Evolutionary conservation across 2,888 invertebrate genomes (phyloP).

Genomic region (Hydriomena furcata): DNA sequence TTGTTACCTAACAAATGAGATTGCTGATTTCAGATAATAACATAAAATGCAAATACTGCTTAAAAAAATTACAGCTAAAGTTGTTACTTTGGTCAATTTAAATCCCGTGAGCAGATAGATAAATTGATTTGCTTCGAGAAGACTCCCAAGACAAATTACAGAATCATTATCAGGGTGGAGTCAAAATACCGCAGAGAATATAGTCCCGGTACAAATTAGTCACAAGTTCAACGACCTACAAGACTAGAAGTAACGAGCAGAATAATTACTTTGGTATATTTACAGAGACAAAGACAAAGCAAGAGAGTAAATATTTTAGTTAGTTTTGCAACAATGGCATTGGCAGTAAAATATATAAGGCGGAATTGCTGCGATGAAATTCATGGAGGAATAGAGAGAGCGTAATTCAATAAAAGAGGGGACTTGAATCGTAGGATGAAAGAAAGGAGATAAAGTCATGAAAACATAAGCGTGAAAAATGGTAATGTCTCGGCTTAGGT

Average conservation of each 20-base stretch:
- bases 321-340: neutral
- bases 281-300: conserved; percentile 6
- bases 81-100: too few species aligned
- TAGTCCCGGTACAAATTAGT: conserved; percentile 9
- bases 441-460: neutral
- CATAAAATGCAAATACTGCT: too few species aligned
- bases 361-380: too few species aligned
- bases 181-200: conserved; percentile 4
- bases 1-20: too few species aligned
- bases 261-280: conserved; percentile 13
- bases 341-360: neutral
- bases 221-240: conserved; percentile 17
- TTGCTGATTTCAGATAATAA: too few species aligned
- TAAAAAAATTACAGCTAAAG: too few species aligned
- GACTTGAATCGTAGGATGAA: too few species aligned
- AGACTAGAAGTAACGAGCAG: conserved; percentile 5
- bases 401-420: neutral
- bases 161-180: neutral
- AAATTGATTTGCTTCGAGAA: too few species aligned
- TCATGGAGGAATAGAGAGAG: neutral
- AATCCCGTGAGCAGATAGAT: too few species aligned
- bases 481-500: conserved; percentile 3
- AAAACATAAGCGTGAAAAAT: neutral
- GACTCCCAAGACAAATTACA: neutral
- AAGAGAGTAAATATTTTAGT: conserved; percentile 10